Evolutionary conservation across 1,140 invertebrate genomes (phyloP).

Genomic region (Cylas formicarius): DNA sequence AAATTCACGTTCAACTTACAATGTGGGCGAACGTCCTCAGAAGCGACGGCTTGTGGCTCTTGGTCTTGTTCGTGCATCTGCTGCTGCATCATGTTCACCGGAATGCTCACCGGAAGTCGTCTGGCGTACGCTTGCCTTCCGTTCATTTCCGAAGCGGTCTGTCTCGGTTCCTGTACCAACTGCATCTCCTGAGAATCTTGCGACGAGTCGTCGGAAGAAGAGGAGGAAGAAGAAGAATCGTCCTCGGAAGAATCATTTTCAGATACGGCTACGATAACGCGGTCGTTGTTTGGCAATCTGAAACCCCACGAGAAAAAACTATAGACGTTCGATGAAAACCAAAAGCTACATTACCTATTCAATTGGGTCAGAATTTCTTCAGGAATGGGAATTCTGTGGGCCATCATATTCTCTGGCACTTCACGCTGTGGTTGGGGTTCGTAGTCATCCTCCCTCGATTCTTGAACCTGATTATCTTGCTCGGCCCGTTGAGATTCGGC

Average conservation of each 20-base stretch:
- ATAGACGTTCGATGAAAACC: background rate
- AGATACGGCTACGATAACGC: conserved; percentile 34
- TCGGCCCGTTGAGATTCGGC: conserved; percentile 32
- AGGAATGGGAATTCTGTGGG: conserved; percentile 48
- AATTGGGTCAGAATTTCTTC: conserved; percentile 52
- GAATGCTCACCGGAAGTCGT: conserved; percentile 46
- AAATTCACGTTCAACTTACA: too few relatives aligned
- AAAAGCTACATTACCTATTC: conserved; percentile 25
- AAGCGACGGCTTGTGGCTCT: conserved; percentile 35
- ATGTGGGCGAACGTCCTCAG: conserved; percentile 49
- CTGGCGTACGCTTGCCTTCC: conserved; percentile 47
- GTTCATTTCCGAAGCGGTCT: conserved; percentile 43
- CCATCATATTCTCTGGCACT: conserved; percentile 39
- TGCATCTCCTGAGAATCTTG: conserved; percentile 25
- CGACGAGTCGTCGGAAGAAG: conserved; percentile 16
- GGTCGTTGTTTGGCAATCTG: conserved; percentile 42
- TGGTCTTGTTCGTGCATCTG: conserved; percentile 36
- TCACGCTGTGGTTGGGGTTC: conserved; percentile 32
- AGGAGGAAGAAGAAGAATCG: too few relatives aligned
- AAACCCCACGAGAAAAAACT: background rate
- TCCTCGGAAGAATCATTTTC: conserved; percentile 31
- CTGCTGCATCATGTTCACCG: conserved; percentile 49
- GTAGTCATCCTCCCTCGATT: conserved; percentile 9
- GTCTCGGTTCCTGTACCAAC: conserved; percentile 32
- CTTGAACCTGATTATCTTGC: conserved; percentile 15